Evolutionary conservation across 2,888 invertebrate species (phyloP).

Genomic region (Pecten maximus): DNA sequence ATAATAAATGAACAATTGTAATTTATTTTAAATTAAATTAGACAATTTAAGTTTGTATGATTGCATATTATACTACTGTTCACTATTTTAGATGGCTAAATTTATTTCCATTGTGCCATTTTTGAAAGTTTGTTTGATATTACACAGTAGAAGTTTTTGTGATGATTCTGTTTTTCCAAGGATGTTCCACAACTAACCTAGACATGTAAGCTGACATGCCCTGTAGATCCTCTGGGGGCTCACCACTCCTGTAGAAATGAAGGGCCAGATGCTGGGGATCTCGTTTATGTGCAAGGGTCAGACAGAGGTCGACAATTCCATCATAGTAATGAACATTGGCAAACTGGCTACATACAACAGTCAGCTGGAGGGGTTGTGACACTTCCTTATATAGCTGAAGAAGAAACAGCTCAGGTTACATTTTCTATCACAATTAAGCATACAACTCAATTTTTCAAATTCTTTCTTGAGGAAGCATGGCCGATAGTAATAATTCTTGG

Average conservation of each 20-base stretch:
- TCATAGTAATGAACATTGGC: slow-evolving; percentile 90
- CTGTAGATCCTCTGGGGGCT: slow-evolving; percentile 91
- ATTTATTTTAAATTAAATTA: too few relatives aligned
- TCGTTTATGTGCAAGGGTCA: slow-evolving; percentile 91
- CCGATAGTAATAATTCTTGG: too few relatives aligned
- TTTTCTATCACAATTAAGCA: background rate
- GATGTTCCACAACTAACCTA: slow-evolving; percentile 65
- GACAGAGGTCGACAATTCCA: slow-evolving; percentile 94
- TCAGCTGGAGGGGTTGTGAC: slow-evolving; percentile 92
- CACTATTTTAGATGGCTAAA: too few relatives aligned
- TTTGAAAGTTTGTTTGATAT: too few relatives aligned
- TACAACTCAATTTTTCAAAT: background rate
- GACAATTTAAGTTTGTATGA: too few relatives aligned
- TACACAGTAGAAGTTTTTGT: too few relatives aligned
- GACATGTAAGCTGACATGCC: slow-evolving; percentile 88
- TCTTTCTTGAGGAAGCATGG: background rate
- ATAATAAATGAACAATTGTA: too few relatives aligned
- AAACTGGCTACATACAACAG: slow-evolving; percentile 92
- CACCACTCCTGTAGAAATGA: slow-evolving; percentile 93
- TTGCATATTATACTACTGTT: too few relatives aligned
- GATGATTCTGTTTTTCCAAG: too few relatives aligned
- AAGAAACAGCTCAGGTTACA: background rate
- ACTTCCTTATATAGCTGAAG: slow-evolving; percentile 91
- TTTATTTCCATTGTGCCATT: too few relatives aligned
- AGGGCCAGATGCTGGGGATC: slow-evolving; percentile 94